Base-by-base conservation (phyloP, 2,113 vertebrate species). In the Microcebus ravelobensis region DNA sequence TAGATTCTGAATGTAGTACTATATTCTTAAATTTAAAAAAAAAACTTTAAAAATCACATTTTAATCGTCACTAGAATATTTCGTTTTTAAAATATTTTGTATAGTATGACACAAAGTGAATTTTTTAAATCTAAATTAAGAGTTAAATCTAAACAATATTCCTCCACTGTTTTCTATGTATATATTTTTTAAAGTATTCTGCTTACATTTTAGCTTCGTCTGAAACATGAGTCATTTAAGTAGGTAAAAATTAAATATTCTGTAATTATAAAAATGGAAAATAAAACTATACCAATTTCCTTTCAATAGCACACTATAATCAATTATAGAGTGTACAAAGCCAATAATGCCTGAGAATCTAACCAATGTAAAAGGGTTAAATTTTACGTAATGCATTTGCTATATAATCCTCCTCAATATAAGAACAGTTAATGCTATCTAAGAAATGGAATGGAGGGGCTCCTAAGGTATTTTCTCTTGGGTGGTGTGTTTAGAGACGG, bases 81-180 rank as follows among this genome's bases (percentile, higher is more conserved):
- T 86, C 13, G n/a, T 73, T 86, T 57, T 94, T 73, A 90, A 94
- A 88, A 85, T 10, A 87, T 96, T 92, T 93, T 93, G 89, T 80
- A 82, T 23, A 61, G 45, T 71, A 84, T 74, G 45, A 95, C 31
- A 83, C 27, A 94, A 87, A 74, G 15, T 68, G n/a, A 74, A 50
- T 90, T 61, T 81, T 68, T 81, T 70, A 50, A 57, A 59, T 48
- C 59, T 74, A 85, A 65, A 76, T 91, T 67, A 87, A 87, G 34
- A 94, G 71, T 95, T 86, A 96, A 86, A 59, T 55, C 59, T 93
- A 85, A 74, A 79, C 52, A 90, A 71, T 65, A 92, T 67, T 74
- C 34, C 71, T 95, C 71, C 36, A 85, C 71, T 73, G 63, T 96
- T 87, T 96, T 91, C 79, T 76, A 42, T 17, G 20, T 55, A 10